These are phyloP conservation scores for Rosalia funebris DNA, from an alignment of 2,888 invertebrate species.

Conservation along the genomic window DNA sequence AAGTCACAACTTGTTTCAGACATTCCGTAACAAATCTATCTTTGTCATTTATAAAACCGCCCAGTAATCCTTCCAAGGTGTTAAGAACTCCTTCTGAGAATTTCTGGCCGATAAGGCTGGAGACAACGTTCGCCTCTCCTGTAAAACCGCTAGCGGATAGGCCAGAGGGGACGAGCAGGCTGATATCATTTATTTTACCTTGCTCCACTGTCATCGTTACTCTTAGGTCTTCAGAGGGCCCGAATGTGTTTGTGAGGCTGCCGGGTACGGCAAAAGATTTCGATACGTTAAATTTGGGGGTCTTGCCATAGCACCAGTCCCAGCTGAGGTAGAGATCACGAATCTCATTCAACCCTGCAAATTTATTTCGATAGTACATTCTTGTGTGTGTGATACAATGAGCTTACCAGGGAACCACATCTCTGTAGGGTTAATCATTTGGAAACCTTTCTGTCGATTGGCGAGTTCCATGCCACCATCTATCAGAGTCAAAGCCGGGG, in stretches of 20 bases:
- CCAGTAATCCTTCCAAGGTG: constrained; percentile 66
- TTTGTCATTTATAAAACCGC: constrained; percentile 58
- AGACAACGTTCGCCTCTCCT: constrained; percentile 72
- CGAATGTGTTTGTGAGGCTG: constrained; percentile 63
- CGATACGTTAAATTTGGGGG: constrained; percentile 84
- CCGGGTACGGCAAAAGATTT: constrained; percentile 72
- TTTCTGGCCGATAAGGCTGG: constrained; percentile 72
- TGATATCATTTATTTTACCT: constrained; percentile 74
- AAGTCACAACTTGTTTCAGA: constrained; percentile 72
- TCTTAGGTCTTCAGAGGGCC: constrained; percentile 66
- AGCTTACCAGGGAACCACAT: constrained; percentile 84
- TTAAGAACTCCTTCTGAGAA: constrained; percentile 73
- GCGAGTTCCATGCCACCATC: constrained; percentile 80
- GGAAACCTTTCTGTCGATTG: constrained; percentile 84
- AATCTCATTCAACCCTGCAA: constrained; percentile 75
- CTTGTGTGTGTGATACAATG: neutral
- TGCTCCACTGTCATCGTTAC: constrained; percentile 74
- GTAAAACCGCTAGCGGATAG: constrained; percentile 70
- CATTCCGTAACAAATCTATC: constrained; percentile 73
- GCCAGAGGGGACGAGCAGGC: constrained; percentile 72
- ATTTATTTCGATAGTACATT: constrained; percentile 1
- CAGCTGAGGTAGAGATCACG: constrained; percentile 78
- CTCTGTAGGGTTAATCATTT: constrained; percentile 86
- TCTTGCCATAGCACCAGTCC: constrained; percentile 90
- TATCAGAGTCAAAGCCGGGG: constrained; percentile 72